These are phyloP conservation scores for Anguilla rostrata DNA, from an alignment of 2,113 vertebrate species.

Conservation along the genomic window DNA sequence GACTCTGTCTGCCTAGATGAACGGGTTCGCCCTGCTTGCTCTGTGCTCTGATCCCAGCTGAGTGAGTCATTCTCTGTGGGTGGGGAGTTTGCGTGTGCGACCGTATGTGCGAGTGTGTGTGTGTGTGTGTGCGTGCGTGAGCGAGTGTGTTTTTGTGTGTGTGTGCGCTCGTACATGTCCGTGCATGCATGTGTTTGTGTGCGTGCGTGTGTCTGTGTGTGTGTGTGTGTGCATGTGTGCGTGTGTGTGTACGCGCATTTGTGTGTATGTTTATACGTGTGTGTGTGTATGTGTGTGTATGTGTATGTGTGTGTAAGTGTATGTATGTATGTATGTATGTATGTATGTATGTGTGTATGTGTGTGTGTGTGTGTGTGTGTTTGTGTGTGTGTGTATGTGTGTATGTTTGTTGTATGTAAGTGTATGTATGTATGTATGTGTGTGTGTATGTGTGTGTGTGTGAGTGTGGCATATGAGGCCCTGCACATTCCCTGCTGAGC, in stretches of 20 bases:
- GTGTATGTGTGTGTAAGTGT: too few relatives aligned
- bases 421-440: not conserved
- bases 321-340: too few relatives aligned
- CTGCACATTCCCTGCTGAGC: not conserved
- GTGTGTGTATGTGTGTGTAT: not conserved
- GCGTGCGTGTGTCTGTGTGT: too few relatives aligned
- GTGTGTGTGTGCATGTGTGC: too few relatives aligned
- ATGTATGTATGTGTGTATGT: too few relatives aligned
- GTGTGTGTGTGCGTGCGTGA: not conserved
- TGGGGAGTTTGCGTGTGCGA: not conserved
- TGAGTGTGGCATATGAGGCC: not conserved
- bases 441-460: not conserved
- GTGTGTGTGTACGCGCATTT: too few relatives aligned
- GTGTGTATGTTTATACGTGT: too few relatives aligned
- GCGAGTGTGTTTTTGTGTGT: too few relatives aligned
- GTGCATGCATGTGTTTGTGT: too few relatives aligned
- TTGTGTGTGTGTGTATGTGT: not conserved
- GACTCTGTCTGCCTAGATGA: constrained; percentile 33
- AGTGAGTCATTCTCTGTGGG: constrained; percentile 22
- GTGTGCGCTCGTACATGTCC: too few relatives aligned
- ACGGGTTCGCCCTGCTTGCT: constrained; percentile 40
- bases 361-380: too few relatives aligned
- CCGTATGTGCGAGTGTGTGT: not conserved
- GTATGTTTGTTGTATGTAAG: too few relatives aligned
- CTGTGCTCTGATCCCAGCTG: constrained; percentile 32